Evolutionary conservation across 2,797 vertebrate species (phyloP).

Genomic region (Eulemur mongoz): DNA sequence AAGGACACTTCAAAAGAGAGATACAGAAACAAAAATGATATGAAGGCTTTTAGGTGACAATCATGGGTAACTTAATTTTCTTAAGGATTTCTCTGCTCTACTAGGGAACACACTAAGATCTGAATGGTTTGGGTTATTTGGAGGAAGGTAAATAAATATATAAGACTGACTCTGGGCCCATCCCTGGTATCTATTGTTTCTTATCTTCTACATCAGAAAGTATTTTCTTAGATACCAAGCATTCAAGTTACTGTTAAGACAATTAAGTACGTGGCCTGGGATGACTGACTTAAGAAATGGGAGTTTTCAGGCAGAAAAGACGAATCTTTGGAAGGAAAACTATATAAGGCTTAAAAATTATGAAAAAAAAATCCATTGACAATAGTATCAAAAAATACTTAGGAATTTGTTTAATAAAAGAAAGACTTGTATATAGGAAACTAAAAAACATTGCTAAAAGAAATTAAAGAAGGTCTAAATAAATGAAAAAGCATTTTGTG

Average conservation of each 20-base stretch:
- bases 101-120: neutral
- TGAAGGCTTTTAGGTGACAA: neutral
- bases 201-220: neutral
- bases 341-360: neutral
- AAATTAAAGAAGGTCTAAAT: slow-evolving; percentile 3
- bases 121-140: neutral
- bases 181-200: neutral
- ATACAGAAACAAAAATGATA: neutral
- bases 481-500: neutral
- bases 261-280: neutral
- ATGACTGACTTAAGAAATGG: neutral
- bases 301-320: neutral
- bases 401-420: neutral
- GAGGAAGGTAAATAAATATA: neutral
- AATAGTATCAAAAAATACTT: neutral
- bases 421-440: neutral
- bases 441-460: neutral
- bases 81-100: neutral
- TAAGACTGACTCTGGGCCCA: neutral
- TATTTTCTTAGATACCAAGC: neutral
- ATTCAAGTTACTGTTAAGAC: neutral
- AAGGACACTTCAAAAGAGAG: neutral
- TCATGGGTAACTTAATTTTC: neutral
- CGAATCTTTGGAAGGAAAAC: neutral
- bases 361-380: neutral